These are phyloP conservation scores for Tympanuchus pallidicinctus DNA, from an alignment of 2,113 vertebrate species.

Conservation along the genomic window DNA sequence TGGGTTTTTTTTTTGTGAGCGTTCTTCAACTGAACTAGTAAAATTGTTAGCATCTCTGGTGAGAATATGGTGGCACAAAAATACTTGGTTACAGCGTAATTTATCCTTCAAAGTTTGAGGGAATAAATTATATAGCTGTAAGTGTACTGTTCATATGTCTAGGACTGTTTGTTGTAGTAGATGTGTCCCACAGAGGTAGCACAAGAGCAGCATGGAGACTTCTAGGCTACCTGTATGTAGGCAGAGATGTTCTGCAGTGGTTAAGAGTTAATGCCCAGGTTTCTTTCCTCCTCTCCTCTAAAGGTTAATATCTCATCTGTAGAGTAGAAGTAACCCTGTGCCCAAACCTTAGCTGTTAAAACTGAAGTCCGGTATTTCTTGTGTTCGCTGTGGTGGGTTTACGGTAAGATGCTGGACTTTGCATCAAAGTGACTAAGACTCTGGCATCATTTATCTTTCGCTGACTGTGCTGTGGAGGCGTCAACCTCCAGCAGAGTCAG, in stretches of 20 bases:
- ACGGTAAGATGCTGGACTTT: background rate
- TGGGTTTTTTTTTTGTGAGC: background rate
- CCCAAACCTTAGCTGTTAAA: background rate
- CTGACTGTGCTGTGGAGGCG: background rate
- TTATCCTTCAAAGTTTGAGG: background rate
- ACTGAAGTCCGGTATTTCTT: background rate
- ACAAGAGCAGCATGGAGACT: background rate
- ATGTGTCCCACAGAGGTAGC: background rate
- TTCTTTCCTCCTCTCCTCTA: background rate
- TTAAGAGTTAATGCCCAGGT: background rate
- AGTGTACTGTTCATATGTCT: background rate
- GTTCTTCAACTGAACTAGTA: background rate
- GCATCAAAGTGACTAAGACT: background rate
- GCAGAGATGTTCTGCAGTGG: rapidly evolving
- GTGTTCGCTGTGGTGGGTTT: background rate
- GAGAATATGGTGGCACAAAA: background rate
- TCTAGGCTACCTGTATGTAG: background rate
- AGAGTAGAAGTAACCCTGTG: background rate
- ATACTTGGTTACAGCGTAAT: background rate
- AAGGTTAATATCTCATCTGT: background rate
- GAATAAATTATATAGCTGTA: background rate
- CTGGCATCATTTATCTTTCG: background rate
- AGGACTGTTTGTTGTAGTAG: background rate
- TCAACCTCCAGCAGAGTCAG: background rate
- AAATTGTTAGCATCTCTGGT: background rate